A percentile compares a stretch with the other conserved stretches of the same genome.
Conservation (phyloP, 2,797 vertebrate genomes). For the Leuciscus waleckii region DNA sequence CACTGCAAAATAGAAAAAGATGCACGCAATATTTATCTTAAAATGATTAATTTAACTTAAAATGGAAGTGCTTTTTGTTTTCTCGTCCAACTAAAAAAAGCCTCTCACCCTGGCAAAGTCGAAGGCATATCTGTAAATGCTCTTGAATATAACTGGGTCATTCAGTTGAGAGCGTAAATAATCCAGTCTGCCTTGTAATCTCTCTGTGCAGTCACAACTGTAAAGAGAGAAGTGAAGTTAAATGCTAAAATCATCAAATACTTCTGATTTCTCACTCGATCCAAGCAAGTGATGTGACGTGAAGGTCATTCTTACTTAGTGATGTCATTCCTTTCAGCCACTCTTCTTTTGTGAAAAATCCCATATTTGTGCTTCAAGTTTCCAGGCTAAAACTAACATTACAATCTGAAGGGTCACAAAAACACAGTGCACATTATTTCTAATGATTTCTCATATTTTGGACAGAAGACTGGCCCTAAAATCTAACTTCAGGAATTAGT, state of each 20-base stretch:
- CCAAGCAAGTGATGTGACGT: neutral
- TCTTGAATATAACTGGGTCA: conserved; percentile 89
- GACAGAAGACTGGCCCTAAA: neutral
- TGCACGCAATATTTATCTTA: neutral
- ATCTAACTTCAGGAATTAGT: neutral
- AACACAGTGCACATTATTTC: neutral
- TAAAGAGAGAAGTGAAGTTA: conserved; percentile 61
- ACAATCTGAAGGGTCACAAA: conserved; percentile 82
- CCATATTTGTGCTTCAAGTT: conserved; percentile 95
- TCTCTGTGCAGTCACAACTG: conserved; percentile 94
- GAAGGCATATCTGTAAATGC: conserved; percentile 98
- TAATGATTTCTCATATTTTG: neutral
- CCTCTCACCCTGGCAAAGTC: conserved; percentile 94
- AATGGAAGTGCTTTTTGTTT: neutral
- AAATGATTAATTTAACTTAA: neutral
- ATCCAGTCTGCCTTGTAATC: conserved; percentile 92
- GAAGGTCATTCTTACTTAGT: conserved; percentile 84
- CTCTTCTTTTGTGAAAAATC: conserved; percentile 98
- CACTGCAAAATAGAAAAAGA: neutral
- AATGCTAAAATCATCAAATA: neutral
- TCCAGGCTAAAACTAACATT: conserved; percentile 98
- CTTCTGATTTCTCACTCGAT: neutral
- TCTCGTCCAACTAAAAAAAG: neutral
- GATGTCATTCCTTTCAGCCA: conserved; percentile 96
- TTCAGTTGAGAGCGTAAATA: conserved; percentile 90